A percentile compares a stretch with the other conserved stretches of the same genome.
Evolutionary conservation across 2,888 invertebrate genomes (phyloP).

Genomic region (Drosophila colorata): DNA sequence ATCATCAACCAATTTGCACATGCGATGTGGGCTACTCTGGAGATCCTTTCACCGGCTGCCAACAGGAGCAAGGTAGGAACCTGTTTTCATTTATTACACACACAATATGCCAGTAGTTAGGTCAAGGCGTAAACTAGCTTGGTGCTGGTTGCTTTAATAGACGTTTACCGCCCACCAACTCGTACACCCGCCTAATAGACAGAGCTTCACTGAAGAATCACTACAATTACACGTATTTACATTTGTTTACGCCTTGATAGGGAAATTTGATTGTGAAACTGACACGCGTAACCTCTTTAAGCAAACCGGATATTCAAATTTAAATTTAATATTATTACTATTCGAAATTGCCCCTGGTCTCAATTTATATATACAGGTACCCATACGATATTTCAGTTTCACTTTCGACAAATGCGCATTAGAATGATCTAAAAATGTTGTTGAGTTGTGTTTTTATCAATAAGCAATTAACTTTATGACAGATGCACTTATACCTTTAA

Average conservation of each 20-base stretch:
- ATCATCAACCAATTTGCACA: slow-evolving; percentile 86
- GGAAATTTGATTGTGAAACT: slow-evolving; percentile 57
- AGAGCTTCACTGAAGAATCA: slow-evolving; percentile 31
- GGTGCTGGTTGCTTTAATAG: slow-evolving; percentile 86
- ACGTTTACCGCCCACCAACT: slow-evolving; percentile 21
- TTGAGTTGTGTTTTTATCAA: too few species aligned
- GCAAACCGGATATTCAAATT: slow-evolving; percentile 5
- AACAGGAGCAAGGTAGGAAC: slow-evolving; percentile 85
- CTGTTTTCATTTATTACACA: slow-evolving; percentile 40
- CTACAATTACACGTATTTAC: slow-evolving; percentile 32
- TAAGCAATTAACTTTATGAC: too few species aligned
- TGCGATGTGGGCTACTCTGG: slow-evolving; percentile 87
- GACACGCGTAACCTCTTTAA: slow-evolving; percentile 15
- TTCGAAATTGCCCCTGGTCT: slow-evolving; percentile 31
- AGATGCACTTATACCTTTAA: too few species aligned
- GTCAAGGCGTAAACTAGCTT: slow-evolving; percentile 71
- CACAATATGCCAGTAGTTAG: slow-evolving; percentile 52
- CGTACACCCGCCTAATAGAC: slow-evolving; percentile 35
- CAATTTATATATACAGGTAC: slow-evolving; percentile 3
- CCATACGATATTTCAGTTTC: slow-evolving; percentile 55
- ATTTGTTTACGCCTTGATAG: slow-evolving; percentile 63
- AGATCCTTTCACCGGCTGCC: slow-evolving; percentile 88
- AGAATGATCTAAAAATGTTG: slow-evolving; percentile 46
- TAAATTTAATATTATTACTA: background rate
- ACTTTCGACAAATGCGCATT: slow-evolving; percentile 60